These are phyloP conservation scores for Phyllotis vaccarum DNA, from an alignment of 2,797 vertebrate species.

Conservation along the genomic window DNA sequence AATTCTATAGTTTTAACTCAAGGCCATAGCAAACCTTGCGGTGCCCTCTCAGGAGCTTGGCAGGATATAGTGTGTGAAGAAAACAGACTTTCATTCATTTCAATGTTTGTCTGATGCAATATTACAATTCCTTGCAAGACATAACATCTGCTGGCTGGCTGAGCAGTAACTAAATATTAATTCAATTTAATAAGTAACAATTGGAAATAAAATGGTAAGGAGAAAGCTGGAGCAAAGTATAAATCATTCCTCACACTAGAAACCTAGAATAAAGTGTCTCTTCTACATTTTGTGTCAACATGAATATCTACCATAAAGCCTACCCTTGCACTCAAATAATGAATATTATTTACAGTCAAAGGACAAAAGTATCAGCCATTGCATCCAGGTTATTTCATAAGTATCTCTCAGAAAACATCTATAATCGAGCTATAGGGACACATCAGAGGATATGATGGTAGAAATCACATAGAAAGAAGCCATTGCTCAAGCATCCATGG, in stretches of 20 bases:
- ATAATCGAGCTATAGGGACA: neutral
- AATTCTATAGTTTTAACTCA: slow-evolving; percentile 56
- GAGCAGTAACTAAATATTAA: neutral
- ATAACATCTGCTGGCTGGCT: neutral
- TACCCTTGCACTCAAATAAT: neutral
- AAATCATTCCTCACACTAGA: neutral
- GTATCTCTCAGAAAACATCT: neutral
- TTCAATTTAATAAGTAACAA: neutral
- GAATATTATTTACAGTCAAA: neutral
- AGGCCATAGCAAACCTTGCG: neutral
- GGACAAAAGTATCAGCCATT: neutral
- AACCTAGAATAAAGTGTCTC: neutral
- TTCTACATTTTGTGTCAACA: slow-evolving; percentile 13
- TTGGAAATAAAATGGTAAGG: neutral
- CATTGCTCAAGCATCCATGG: neutral
- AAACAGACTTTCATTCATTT: neutral
- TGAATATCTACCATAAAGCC: neutral
- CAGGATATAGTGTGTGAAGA: neutral
- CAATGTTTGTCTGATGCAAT: neutral
- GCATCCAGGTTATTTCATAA: neutral
- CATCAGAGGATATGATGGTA: neutral
- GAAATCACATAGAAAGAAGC: neutral
- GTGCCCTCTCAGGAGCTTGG: neutral
- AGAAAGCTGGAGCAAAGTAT: neutral
- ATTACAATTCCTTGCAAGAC: neutral